Conservation (phyloP, 2,888 invertebrate genomes). For the Latrodectus elegans region DNA sequence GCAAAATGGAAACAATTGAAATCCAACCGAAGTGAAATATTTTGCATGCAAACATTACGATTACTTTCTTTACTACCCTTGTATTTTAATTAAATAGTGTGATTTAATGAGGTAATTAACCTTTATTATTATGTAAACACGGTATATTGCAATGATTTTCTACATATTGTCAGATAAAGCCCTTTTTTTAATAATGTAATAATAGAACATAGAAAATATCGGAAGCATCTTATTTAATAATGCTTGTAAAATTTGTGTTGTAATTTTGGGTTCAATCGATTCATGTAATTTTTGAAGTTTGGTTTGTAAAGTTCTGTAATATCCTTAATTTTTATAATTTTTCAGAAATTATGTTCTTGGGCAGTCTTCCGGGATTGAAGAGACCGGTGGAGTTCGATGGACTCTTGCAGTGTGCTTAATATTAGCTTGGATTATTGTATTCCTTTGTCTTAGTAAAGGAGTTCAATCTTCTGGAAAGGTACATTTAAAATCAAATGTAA, state of each 20-base stretch:
- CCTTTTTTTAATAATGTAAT: too few relatives aligned
- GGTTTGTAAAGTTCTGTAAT: background rate
- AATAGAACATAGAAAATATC: too few relatives aligned
- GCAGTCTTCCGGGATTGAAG: constrained; percentile 81
- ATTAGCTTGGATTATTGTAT: constrained; percentile 83
- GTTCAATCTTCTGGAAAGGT: constrained; percentile 72
- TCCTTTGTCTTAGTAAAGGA: constrained; percentile 72
- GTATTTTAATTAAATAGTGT: too few relatives aligned
- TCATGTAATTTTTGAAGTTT: background rate
- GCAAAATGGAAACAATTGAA: too few relatives aligned
- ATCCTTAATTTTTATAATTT: background rate
- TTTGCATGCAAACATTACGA: too few relatives aligned
- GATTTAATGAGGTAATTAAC: too few relatives aligned
- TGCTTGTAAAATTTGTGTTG: background rate
- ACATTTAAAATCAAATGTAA: background rate
- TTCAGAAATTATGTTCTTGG: constrained; percentile 80
- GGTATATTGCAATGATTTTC: too few relatives aligned
- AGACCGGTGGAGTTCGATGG: constrained; percentile 76
- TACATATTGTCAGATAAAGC: too few relatives aligned
- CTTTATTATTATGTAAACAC: too few relatives aligned
- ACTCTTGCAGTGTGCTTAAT: constrained; percentile 84
- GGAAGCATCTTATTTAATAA: too few relatives aligned
- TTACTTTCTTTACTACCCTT: too few relatives aligned
- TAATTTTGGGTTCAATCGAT: background rate
- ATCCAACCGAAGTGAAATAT: too few relatives aligned